Evolutionary conservation across 2,113 vertebrate genomes (phyloP), one percentile per base, ranked within the genome.

Genomic region (Telmatochromis brachygnathus): DNA sequence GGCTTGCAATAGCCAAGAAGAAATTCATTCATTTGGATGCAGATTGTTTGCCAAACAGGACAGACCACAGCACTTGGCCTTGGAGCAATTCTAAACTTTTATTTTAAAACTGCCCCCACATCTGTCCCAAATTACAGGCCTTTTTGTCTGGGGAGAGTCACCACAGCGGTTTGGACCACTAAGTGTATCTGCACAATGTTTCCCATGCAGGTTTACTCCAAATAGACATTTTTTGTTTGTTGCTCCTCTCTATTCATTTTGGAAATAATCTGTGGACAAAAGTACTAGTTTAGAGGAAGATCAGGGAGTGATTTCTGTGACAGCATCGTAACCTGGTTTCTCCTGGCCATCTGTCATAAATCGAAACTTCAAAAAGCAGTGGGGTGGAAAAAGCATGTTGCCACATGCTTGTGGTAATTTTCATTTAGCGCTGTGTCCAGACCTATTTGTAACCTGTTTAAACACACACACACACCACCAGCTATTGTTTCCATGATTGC

Each of bases 101-200:
- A 92, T 95, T 95, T 94, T 92, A 94, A 94, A 95, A 93, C 88
- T 93, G 84, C 90, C 91, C 84, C 93, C 92, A 93, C 95, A 95
- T 95, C 92, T 97, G 94, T 94, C 90, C 92, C 82, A 92, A 95
- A 96, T 96, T 96, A 96, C 84, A 95, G 93, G 88, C 84, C 79
- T 93, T 94, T 93, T 94, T 93, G 94, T 93, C 79, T 87, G 92
- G 88, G 90, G 89, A 94, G 88, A 95, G 89, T 93, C 91, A 83
- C 94, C 94, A 56, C 88, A 60, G 93, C 19, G 94, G 95, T 95
- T 95, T 95, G 92, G 93, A 91, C 70, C 87, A 81, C 3, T 84
- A 91, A 90, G 84, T 92, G 79, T 86, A 93, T 91, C 80, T 92
- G 87, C 88, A 90, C 86, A 86, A 81, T 89, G 81, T 92, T 96